Base-by-base conservation (phyloP, 2,113 vertebrate species). In the Anser brachyrhynchus region DNA sequence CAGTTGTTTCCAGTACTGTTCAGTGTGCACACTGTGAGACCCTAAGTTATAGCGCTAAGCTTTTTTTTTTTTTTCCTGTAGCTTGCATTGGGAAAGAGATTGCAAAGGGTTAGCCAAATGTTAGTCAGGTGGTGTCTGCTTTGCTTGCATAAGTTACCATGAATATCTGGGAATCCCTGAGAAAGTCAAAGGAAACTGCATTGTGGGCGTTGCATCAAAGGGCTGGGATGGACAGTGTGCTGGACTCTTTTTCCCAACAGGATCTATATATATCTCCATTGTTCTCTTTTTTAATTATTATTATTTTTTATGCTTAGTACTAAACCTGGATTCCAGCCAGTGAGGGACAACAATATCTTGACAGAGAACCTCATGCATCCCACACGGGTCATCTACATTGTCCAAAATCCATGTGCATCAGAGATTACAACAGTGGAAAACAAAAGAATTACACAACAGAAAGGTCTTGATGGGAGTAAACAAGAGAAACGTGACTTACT, bases 231-330 rank as follows among this genome's bases (percentile, higher is more conserved):
- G 98, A 98, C 98, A 94, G 96, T 70, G 91, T 84, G 64, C 97
- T 95, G 96, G 94, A 97, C 97, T 98, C 97, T 97, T 98, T 98
- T 99, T 99, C 99, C 99, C 99, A 99, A 98, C 98, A 93, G 97
- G 92, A 92, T 98, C 99, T 99, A 99, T 98, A 99, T 98, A 98
- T 99, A 97, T 98, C 97, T 98, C 98, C 95, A 99, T 99, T 99
- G 99, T 99, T 98, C 96, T 92, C 85, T 92, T 97, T 90, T 97
- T 98, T 87, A 57, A 52, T 94, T 97, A 92, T 97, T 88, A 97
- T 98, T 91, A 84, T 75, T 84, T 95, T 89, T 97, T 66, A 70
- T 96, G 91, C 85, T 95, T 78, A 85, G 71, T 94, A 96, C 96
- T 98, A 98, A 98, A 98, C 95, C 90, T 98, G 98, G 98, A 98